These are phyloP conservation scores for Heterochromis multidens DNA, from an alignment of 2,113 vertebrate genomes.

Conservation along the genomic window DNA sequence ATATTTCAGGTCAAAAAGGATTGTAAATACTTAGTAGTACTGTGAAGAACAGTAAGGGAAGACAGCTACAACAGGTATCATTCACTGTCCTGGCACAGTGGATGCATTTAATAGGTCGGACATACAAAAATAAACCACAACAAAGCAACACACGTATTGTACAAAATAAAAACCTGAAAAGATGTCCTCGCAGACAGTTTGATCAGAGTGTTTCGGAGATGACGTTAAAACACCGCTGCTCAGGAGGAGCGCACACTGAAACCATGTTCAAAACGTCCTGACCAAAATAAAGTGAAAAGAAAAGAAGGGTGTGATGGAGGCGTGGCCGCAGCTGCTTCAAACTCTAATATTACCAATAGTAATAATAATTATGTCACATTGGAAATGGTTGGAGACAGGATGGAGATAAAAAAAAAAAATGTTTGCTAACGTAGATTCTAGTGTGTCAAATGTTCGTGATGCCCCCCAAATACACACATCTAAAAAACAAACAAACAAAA, in stretches of 20 bases:
- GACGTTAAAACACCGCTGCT: conserved; percentile 84
- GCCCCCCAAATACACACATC: neutral
- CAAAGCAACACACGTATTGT: conserved; percentile 82
- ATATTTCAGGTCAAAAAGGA: conserved; percentile 62
- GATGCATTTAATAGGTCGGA: conserved; percentile 76
- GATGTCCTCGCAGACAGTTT: conserved; percentile 85
- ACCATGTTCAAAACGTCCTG: conserved; percentile 85
- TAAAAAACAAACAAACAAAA: neutral
- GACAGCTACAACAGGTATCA: conserved; percentile 69
- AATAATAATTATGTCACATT: conserved; percentile 58
- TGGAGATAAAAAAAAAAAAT: conserved; percentile 24
- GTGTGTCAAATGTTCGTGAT: conserved; percentile 65
- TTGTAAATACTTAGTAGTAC: conserved; percentile 62
- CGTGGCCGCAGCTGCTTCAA: conserved; percentile 77
- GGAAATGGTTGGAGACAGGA: conserved; percentile 58
- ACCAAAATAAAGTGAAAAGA: conserved; percentile 74
- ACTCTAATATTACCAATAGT: conserved; percentile 49
- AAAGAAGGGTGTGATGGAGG: conserved; percentile 67
- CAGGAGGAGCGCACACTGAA: conserved; percentile 77
- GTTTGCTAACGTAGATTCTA: conserved; percentile 35
- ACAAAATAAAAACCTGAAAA: conserved; percentile 94
- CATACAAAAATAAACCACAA: conserved; percentile 79
- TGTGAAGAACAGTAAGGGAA: conserved; percentile 66
- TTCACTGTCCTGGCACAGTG: conserved; percentile 73
- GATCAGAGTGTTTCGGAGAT: conserved; percentile 81